Conservation (phyloP, 2,797 vertebrate genomes). For the Peromyscus aztecus region DNA sequence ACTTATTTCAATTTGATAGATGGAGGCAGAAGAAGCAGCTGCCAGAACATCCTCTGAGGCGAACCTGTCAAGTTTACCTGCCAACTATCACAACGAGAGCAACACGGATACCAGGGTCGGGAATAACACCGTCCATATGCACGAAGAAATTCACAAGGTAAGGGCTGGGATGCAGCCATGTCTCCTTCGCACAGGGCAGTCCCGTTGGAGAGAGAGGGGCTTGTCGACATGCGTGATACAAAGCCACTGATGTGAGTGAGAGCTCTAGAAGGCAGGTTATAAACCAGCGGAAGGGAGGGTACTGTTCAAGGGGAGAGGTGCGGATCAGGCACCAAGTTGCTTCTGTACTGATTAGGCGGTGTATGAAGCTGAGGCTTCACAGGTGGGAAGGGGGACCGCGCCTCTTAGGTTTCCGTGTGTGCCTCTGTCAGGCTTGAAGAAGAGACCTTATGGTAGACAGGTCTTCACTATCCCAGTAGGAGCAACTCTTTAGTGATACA, state of each 20-base stretch:
- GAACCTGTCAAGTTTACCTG: constrained; percentile 86
- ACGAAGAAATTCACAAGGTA: constrained; percentile 91
- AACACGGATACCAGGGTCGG: constrained; percentile 87
- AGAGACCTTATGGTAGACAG: background rate
- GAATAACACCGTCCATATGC: constrained; percentile 87
- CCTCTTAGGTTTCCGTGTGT: background rate
- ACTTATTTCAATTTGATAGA: constrained; percentile 85
- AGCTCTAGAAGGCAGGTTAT: background rate
- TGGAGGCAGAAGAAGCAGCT: constrained; percentile 90
- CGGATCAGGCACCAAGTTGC: background rate
- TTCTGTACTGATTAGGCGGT: background rate
- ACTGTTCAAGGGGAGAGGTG: background rate
- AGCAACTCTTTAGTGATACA: background rate
- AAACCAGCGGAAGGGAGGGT: background rate
- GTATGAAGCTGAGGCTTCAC: background rate
- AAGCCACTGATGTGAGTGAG: background rate
- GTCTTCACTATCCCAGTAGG: background rate
- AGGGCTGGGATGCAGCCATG: fast-evolving
- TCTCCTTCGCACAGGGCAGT: fast-evolving
- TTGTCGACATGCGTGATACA: background rate
- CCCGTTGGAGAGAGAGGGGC: background rate
- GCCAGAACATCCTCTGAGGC: constrained; percentile 85
- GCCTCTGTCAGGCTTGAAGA: constrained; percentile 1
- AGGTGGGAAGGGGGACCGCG: background rate
- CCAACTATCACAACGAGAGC: constrained; percentile 90